Base-by-base conservation (phyloP, 1,140 invertebrate genomes). In the Anoplolepis gracilipes region DNA sequence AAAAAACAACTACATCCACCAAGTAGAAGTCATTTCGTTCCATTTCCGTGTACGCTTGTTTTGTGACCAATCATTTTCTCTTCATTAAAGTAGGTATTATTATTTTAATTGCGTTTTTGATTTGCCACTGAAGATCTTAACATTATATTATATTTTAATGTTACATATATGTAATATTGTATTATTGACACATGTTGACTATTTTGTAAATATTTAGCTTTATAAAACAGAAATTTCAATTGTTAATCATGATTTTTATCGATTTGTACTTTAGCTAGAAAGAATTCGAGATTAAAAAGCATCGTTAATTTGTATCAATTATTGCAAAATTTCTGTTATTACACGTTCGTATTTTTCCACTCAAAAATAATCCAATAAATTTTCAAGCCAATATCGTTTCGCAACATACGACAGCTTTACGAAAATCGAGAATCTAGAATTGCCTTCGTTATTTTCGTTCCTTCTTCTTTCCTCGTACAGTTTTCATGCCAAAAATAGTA, bases 1-100 rank as follows among this genome's bases (percentile, higher is more conserved):
- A 88, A 84, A 88, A 84, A 73, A 25, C 22, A 30, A 61, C 46
- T 75, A 57, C 75, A 30, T 75, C n/a, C 53, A n/a, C 78, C 78
- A 33, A 82, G 53, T 33, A 28, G 36, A 82, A 82, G 53, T 46
- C 28, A 72, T 82, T 82, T 22, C 65, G 49, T 13, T 42, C 36
- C 19, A 59, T 59, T 82, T 59, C 22, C 49, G 46, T 72, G 46
- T 33, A 53, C 69, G 53, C 6, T 28, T 42, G 25, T 82, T 70
- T 82, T 30, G 67, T 36, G 65, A 70, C 49, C 62, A 39, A 82
- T 82, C 69, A 59, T 25, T 82, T 28, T 57, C 78, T 82, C 78
- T 82, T 55, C 28, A 72, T 82, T 73, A 82, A 16, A 49, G 67
- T 33, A 42, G 19, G 36, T 22, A 16, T 13, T 59, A n/a, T 42